Percentiles rank a stretch among this genome's conserved stretches.
phyloP scores from a whole-genome alignment of 2,797 vertebrate species.

The Pelobates cultripes region DNA sequence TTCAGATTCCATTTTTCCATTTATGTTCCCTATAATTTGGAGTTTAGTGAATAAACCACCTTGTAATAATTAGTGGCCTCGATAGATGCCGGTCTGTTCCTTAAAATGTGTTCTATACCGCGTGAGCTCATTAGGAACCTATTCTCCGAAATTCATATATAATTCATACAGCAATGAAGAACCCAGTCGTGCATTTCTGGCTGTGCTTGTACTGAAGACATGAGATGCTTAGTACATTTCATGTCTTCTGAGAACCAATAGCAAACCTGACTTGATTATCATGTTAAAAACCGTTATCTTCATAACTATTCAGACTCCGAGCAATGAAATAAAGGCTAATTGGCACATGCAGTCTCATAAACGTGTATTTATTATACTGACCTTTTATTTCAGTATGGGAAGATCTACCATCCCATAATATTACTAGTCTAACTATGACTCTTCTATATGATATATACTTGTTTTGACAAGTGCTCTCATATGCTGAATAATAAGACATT shows the following conservation, averaged over 20 bases:
- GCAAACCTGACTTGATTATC: constrained; percentile 13
- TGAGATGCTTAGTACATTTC: not conserved
- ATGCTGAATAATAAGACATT: constrained; percentile 5
- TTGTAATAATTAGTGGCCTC: not conserved
- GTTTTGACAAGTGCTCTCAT: constrained; percentile 34
- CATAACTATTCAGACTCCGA: constrained; percentile 41
- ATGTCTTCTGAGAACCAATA: not conserved
- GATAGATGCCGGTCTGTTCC: not conserved
- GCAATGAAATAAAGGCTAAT: constrained; percentile 53
- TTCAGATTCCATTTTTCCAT: too few species aligned
- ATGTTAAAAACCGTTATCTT: constrained; percentile 10
- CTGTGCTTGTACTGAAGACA: not conserved
- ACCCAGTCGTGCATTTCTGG: not conserved
- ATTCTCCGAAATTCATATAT: not conserved
- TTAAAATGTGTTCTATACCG: not conserved
- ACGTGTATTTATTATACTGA: constrained; percentile 53
- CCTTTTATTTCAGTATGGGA: constrained; percentile 44
- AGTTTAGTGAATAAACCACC: not conserved
- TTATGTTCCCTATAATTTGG: too few species aligned
- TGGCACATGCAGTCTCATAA: constrained; percentile 47
- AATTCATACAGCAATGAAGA: not conserved
- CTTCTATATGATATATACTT: constrained; percentile 32
- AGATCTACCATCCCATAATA: constrained; percentile 39
- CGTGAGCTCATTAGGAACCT: not conserved
- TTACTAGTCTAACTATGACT: constrained; percentile 20